A percentile compares a stretch with the other conserved stretches of the same genome.
phyloP scores from a whole-genome alignment of 2,797 vertebrate genomes.

The Artibeus lituratus region DNA sequence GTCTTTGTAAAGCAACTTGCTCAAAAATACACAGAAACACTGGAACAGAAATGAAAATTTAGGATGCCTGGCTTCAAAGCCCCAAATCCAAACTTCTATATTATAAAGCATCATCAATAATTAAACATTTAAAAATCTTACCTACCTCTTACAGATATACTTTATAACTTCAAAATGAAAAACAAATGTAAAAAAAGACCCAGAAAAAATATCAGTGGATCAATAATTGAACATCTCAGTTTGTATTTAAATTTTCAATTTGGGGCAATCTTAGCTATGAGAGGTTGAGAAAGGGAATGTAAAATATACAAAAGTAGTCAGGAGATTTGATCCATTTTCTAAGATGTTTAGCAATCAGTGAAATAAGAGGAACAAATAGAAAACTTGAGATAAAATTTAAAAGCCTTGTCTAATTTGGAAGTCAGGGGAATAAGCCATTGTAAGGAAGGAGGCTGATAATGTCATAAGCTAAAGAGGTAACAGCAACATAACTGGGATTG shows the following conservation, averaged over 20 bases:
- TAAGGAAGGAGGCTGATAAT: neutral
- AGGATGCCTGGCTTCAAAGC: neutral
- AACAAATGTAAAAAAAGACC: neutral
- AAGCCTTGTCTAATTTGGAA: neutral
- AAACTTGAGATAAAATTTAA: neutral
- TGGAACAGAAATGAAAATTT: neutral
- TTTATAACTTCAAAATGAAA: neutral
- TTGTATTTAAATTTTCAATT: neutral
- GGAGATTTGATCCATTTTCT: neutral
- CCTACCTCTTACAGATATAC: neutral
- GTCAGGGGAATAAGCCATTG: accelerated
- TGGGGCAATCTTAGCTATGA: neutral
- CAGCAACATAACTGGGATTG: neutral
- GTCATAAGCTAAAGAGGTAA: neutral
- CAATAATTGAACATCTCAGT: neutral
- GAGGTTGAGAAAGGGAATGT: neutral
- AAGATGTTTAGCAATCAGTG: neutral
- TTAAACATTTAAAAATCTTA: neutral
- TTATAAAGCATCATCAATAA: neutral
- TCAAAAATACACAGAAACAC: neutral
- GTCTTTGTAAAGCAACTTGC: neutral
- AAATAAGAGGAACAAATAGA: neutral
- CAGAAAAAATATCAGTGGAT: neutral
- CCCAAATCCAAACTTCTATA: neutral
- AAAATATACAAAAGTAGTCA: neutral